phyloP scores from a whole-genome alignment of 2,797 vertebrate species.

The Harpia harpyja region DNA sequence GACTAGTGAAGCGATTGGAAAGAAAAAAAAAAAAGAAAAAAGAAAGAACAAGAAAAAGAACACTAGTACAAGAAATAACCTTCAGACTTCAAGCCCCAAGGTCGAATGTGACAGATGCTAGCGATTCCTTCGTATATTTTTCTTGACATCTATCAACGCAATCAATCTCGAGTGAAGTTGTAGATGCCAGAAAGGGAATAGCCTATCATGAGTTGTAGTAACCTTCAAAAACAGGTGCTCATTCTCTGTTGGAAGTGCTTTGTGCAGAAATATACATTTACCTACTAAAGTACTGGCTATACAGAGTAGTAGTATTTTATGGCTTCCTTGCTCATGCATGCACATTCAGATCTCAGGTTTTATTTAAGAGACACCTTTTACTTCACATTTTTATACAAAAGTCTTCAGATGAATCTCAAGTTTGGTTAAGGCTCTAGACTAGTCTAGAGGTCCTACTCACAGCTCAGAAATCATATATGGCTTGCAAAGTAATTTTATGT shows the following conservation, averaged over 20 bases:
- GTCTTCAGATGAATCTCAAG: background rate
- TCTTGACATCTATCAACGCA: constrained; percentile 59
- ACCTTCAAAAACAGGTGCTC: constrained; percentile 62
- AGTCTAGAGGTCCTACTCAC: background rate
- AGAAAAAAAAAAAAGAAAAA: background rate
- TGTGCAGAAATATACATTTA: background rate
- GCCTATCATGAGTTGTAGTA: constrained; percentile 65
- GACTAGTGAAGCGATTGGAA: background rate
- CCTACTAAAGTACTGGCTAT: background rate
- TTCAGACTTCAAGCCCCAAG: constrained; percentile 60
- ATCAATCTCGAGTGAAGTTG: constrained; percentile 63
- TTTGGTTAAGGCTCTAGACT: background rate
- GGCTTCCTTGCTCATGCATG: background rate
- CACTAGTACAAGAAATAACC: constrained; percentile 36
- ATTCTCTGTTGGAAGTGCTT: background rate
- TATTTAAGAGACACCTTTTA: background rate
- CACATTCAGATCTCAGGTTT: background rate
- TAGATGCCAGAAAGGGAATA: constrained; percentile 62
- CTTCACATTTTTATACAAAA: background rate
- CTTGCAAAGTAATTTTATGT: background rate
- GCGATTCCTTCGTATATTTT: constrained; percentile 66
- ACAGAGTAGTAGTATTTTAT: background rate
- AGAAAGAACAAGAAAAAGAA: background rate
- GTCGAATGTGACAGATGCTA: constrained; percentile 65
- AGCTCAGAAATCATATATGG: background rate